phyloP scores from a whole-genome alignment of 2,888 invertebrate genomes.

The Mantis religiosa region DNA sequence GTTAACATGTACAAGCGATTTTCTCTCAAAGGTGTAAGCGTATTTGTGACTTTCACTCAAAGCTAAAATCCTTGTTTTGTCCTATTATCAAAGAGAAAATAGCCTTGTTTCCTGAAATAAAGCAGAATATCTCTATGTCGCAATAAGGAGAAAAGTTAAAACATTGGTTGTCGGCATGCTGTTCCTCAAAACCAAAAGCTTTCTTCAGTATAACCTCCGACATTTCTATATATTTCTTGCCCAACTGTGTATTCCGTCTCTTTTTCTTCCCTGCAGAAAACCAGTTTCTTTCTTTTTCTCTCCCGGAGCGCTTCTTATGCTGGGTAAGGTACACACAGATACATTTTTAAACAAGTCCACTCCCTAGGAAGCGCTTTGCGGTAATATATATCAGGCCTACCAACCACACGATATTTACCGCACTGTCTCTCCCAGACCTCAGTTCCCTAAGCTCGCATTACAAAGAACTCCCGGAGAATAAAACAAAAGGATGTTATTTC shows the following conservation, averaged over 20 bases:
- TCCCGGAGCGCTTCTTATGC: not conserved
- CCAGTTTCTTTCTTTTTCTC: not conserved
- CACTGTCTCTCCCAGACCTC: not conserved
- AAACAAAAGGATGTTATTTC: not conserved
- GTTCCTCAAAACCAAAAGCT: not conserved
- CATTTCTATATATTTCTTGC: not conserved
- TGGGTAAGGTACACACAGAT: not conserved
- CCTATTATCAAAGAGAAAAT: too few species aligned
- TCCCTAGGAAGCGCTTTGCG: constrained; percentile 2
- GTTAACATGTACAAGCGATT: too few species aligned
- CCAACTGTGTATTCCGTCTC: not conserved
- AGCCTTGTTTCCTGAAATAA: too few species aligned
- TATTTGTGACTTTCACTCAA: too few species aligned
- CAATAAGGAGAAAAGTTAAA: not conserved
- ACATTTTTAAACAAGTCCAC: constrained; percentile 11
- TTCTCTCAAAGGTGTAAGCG: too few species aligned
- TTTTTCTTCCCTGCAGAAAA: not conserved
- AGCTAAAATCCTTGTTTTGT: too few species aligned
- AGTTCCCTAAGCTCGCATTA: not conserved
- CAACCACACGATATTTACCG: not conserved
- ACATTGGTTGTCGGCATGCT: not conserved
- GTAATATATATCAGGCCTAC: not conserved
- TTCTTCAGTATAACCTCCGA: not conserved
- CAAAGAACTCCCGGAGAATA: not conserved
- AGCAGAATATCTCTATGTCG: not conserved